A percentile compares a stretch with the other conserved stretches of the same genome.
Evolutionary conservation across 2,888 invertebrate genomes (phyloP).

Genomic region (Lochmaea crataegi): DNA sequence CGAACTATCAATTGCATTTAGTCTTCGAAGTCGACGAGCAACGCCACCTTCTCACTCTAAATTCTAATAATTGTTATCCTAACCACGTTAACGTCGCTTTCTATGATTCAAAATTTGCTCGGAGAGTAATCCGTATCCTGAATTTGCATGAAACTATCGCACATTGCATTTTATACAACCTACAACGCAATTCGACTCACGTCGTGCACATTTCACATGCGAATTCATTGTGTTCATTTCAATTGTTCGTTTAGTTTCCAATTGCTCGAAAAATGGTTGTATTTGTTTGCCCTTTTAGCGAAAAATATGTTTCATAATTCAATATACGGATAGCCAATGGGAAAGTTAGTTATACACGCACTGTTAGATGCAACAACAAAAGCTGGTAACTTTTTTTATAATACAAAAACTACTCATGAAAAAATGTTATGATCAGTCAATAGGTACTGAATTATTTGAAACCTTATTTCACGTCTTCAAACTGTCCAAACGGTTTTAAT

Average conservation of each 20-base stretch:
- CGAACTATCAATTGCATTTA: not conserved
- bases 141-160: conserved; percentile 8
- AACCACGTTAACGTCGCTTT: conserved; percentile 4
- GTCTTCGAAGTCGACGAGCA: conserved; percentile 17
- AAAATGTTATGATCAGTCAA: no score
- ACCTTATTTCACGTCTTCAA: no score
- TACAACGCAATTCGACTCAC: conserved; percentile 4
- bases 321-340: not conserved
- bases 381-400: no score
- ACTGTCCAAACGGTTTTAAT: no score
- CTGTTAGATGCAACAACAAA: no score
- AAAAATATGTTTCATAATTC: not conserved
- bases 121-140: not conserved
- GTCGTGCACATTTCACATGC: not conserved
- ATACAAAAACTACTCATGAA: not conserved
- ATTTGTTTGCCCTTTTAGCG: not conserved
- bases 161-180: conserved; percentile 5
- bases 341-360: not conserved
- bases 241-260: conserved; percentile 11
- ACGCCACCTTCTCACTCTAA: not conserved
- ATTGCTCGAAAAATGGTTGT: not conserved
- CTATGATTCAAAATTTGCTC: conserved; percentile 11
- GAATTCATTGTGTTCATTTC: conserved; percentile 11
- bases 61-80: conserved; percentile 13
- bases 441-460: no score